A percentile compares a stretch with the other conserved stretches of the same genome.
These are phyloP conservation scores for Colletes gigas DNA, from an alignment of 1,140 invertebrate species.

Conservation along the genomic window DNA sequence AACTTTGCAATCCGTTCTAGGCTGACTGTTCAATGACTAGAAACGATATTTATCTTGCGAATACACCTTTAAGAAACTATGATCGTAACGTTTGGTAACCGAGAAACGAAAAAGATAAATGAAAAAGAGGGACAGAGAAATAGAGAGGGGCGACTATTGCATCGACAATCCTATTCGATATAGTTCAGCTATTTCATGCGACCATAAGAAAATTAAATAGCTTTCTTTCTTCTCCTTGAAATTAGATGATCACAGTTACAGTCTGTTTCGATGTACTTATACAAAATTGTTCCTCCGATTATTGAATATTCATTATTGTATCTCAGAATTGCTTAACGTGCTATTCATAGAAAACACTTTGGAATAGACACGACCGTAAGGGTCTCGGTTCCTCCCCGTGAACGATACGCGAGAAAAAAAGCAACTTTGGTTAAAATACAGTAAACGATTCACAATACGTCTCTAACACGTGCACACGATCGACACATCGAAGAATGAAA, in stretches of 20 bases:
- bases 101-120: neutral
- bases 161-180: conserved; percentile 34
- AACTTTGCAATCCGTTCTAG: neutral
- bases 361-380: neutral
- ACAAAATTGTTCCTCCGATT: conserved; percentile 60
- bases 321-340: conserved; percentile 62
- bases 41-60: neutral
- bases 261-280: conserved; percentile 48
- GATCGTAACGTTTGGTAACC: neutral
- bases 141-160: conserved; percentile 6
- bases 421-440: neutral
- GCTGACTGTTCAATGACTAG: conserved; percentile 5
- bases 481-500: conserved; percentile 17
- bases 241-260: conserved; percentile 48
- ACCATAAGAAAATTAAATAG: conserved; percentile 53
- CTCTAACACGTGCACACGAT: conserved; percentile 35
- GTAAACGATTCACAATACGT: neutral
- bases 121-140: neutral
- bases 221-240: conserved; percentile 30
- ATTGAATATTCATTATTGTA: conserved; percentile 58
- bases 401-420: neutral
- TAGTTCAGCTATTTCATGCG: conserved; percentile 31
- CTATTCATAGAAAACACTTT: conserved; percentile 44
- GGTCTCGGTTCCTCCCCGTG: neutral
- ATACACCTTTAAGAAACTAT: neutral